A percentile compares a stretch with the other conserved stretches of the same genome.
Conservation (phyloP, 2,888 invertebrate species). For the Melangyna quadrimaculata region DNA sequence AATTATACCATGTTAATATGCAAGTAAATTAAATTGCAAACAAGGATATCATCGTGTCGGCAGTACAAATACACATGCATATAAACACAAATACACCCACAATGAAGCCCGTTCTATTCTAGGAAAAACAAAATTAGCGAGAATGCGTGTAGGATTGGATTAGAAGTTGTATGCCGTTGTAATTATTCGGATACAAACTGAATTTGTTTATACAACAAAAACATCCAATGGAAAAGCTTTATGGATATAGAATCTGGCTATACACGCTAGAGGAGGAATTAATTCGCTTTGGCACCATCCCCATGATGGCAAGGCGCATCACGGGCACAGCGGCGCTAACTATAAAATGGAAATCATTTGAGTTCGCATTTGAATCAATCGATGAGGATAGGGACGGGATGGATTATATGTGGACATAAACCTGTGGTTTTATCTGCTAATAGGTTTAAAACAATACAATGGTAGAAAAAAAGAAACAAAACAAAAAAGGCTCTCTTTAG, state of each 20-base stretch:
- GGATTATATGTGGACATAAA: slow-evolving; percentile 19
- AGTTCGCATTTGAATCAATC: slow-evolving; percentile 43
- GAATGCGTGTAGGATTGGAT: slow-evolving; percentile 19
- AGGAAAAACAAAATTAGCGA: slow-evolving; percentile 12
- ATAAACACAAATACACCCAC: not conserved
- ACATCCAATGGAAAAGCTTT: slow-evolving; percentile 5
- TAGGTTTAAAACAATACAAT: slow-evolving; percentile 25
- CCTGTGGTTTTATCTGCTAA: slow-evolving; percentile 30
- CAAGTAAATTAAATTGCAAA: slow-evolving; percentile 58
- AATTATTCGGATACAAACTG: slow-evolving; percentile 41
- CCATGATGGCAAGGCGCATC: not conserved
- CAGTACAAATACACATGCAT: not conserved
- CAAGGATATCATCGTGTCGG: slow-evolving; percentile 27
- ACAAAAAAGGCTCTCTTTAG: not conserved
- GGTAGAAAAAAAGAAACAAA: slow-evolving; percentile 16
- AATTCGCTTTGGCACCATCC: not conserved
- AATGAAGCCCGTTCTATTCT: not conserved
- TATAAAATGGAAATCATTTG: slow-evolving; percentile 35
- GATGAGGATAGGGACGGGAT: not conserved
- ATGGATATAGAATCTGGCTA: not conserved
- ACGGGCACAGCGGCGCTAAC: too few species aligned
- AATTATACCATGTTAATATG: slow-evolving; percentile 50
- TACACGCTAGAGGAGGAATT: slow-evolving; percentile 17
- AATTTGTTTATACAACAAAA: slow-evolving; percentile 37
- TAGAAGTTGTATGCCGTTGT: slow-evolving; percentile 24